A percentile compares a stretch with the other conserved stretches of the same genome.
Conservation (phyloP, 2,888 invertebrate genomes). For the Scaptomyza parva region DNA sequence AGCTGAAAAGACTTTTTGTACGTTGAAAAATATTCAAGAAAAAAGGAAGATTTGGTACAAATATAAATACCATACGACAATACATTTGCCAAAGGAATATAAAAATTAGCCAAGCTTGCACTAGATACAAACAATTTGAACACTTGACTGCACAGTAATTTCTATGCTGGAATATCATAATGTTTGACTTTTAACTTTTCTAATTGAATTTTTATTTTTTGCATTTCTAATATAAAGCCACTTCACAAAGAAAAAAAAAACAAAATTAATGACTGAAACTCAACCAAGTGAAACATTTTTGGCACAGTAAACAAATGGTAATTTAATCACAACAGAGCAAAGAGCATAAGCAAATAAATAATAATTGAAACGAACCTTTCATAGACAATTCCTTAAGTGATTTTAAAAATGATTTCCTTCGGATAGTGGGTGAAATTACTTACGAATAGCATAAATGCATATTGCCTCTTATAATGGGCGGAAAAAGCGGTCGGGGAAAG, state of each 20-base stretch:
- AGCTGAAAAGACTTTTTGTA: neutral
- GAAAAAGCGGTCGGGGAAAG: neutral
- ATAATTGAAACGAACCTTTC: slow-evolving; percentile 52
- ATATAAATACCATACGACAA: neutral
- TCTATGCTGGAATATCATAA: slow-evolving; percentile 20
- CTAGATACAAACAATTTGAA: slow-evolving; percentile 15
- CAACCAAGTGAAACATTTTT: slow-evolving; percentile 62
- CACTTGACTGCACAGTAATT: slow-evolving; percentile 40
- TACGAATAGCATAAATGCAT: slow-evolving; percentile 62
- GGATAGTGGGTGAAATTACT: slow-evolving; percentile 18
- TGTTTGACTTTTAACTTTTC: slow-evolving; percentile 49
- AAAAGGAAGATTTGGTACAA: too few species aligned
- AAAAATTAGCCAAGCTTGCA: neutral
- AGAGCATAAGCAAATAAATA: slow-evolving; percentile 58
- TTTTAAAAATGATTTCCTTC: slow-evolving; percentile 23
- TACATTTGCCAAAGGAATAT: neutral
- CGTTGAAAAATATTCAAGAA: neutral
- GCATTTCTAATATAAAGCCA: neutral
- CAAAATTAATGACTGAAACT: slow-evolving; percentile 13
- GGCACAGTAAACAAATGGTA: slow-evolving; percentile 67
- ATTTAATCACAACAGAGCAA: slow-evolving; percentile 67
- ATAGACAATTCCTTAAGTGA: slow-evolving; percentile 43
- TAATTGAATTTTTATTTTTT: slow-evolving; percentile 51
- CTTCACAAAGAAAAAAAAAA: neutral
- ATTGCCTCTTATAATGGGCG: slow-evolving; percentile 40